Percentiles rank a stretch among this genome's conserved stretches.
Evolutionary conservation across 2,888 invertebrate species (phyloP).

Genomic region (Ceratothoa steindachneri): DNA sequence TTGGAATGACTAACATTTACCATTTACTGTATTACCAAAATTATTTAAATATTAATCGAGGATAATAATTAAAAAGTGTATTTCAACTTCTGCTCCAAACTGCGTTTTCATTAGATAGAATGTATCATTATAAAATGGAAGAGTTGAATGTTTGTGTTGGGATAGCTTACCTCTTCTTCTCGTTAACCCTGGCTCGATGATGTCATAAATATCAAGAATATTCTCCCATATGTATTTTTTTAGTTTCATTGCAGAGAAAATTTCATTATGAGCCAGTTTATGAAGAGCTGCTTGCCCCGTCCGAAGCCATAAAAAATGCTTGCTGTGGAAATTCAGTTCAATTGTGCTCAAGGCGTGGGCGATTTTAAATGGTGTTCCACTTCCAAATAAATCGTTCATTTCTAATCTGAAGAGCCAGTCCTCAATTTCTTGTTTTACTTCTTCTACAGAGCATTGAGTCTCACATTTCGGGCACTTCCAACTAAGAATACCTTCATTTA

Average conservation of each 20-base stretch:
- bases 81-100: too few species aligned
- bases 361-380: constrained; percentile 14
- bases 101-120: too few species aligned
- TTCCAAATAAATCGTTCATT: constrained; percentile 28
- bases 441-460: neutral
- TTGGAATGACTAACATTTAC: too few species aligned
- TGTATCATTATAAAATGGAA: too few species aligned
- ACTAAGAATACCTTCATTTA: neutral
- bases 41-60: too few species aligned
- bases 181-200: constrained; percentile 39
- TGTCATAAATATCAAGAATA: constrained; percentile 27
- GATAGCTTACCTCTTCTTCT: constrained; percentile 40
- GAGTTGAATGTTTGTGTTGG: too few species aligned
- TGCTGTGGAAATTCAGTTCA: constrained; percentile 24
- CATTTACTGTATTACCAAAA: too few species aligned
- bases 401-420: constrained; percentile 25
- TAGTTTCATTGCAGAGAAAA: constrained; percentile 15
- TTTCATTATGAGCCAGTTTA: constrained; percentile 14
- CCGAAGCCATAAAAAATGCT: constrained; percentile 35
- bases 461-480: constrained; percentile 32
- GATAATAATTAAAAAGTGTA: too few species aligned
- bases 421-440: constrained; percentile 23
- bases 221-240: constrained; percentile 26
- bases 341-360: constrained; percentile 17
- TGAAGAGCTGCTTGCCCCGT: constrained; percentile 25